Conservation (phyloP, 2,113 vertebrate species). For the Notarius lentiginosus region DNA sequence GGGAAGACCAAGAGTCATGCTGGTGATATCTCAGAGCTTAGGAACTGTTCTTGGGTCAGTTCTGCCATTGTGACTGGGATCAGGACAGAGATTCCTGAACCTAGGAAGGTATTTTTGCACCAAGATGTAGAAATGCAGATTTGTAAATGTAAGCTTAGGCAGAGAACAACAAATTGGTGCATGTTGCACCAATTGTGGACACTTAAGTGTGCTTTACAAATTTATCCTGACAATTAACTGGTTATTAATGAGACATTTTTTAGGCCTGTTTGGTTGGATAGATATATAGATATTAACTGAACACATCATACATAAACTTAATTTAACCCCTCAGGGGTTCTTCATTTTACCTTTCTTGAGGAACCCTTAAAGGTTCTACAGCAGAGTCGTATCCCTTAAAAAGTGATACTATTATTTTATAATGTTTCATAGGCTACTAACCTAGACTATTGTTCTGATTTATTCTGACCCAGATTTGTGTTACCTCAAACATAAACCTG, state of each 20-base stretch:
- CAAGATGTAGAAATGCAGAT: background rate
- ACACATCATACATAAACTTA: background rate
- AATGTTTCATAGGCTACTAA: background rate
- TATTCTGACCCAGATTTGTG: background rate
- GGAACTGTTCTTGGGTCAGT: background rate
- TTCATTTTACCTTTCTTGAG: background rate
- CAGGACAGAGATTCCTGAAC: background rate
- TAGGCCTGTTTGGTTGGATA: background rate
- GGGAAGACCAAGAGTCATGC: conserved; percentile 5
- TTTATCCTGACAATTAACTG: background rate
- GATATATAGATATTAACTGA: background rate
- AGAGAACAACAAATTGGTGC: background rate
- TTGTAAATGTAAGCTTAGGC: background rate
- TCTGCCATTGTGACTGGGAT: background rate
- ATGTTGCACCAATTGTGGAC: conserved; percentile 39
- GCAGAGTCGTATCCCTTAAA: background rate
- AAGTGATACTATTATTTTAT: background rate
- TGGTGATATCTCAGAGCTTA: background rate
- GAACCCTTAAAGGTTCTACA: background rate
- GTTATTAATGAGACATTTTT: background rate
- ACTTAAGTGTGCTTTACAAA: background rate
- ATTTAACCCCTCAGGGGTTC: background rate
- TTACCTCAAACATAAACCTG: background rate
- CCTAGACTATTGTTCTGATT: background rate
- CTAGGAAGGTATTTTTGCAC: background rate